A percentile compares a stretch with the other conserved stretches of the same genome.
These are phyloP conservation scores for Colletes gigas DNA, from an alignment of 1,140 invertebrate species.

Conservation along the genomic window DNA sequence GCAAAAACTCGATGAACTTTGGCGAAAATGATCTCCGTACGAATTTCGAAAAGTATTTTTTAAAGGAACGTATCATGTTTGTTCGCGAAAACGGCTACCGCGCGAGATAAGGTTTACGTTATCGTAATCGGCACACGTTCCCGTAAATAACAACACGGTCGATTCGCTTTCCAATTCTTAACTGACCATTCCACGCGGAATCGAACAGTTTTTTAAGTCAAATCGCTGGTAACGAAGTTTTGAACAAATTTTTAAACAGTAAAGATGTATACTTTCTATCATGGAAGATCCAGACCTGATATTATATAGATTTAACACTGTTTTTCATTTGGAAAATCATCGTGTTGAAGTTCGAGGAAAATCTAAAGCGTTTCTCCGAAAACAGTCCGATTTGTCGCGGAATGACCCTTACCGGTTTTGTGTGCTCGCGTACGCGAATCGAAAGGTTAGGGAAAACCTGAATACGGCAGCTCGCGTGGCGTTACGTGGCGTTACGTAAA, in stretches of 20 bases:
- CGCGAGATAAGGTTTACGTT: constrained; percentile 12
- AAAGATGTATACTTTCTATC: no score
- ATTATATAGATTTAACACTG: no score
- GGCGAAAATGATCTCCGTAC: not conserved
- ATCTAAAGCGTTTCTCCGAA: no score
- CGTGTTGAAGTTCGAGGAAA: no score
- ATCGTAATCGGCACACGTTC: constrained; percentile 2
- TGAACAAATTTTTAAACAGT: no score
- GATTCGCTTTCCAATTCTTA: no score
- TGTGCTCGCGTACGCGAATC: not conserved
- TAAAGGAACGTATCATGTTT: not conserved
- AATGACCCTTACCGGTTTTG: not conserved
- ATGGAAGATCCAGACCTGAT: no score
- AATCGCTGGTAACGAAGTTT: no score
- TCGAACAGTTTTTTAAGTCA: no score
- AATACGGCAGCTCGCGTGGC: not conserved
- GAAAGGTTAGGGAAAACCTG: constrained; percentile 22
- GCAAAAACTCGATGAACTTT: not conserved
- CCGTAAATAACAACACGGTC: not conserved
- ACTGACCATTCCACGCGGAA: no score
- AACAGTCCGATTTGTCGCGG: no score
- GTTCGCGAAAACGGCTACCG: not conserved
- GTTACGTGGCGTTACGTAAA: constrained; percentile 32
- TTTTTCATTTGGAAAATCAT: no score
- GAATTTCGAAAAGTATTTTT: not conserved